These are phyloP conservation scores for Trachelus troglodyta DNA, from an alignment of 2,888 invertebrate genomes.

Conservation along the genomic window DNA sequence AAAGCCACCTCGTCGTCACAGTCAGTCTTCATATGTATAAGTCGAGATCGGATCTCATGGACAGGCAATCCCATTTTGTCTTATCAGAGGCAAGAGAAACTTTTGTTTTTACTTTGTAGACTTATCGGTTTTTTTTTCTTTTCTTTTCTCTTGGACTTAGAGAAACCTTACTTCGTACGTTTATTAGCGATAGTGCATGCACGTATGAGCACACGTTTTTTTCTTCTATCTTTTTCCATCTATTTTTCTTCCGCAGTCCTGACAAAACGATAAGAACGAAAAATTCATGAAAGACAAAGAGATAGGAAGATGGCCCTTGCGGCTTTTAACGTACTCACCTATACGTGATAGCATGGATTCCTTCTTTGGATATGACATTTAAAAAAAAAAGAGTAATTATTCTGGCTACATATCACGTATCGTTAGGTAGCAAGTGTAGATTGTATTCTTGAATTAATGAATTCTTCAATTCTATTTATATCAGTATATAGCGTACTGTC, in stretches of 20 bases:
- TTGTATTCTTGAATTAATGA: neutral
- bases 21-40: neutral
- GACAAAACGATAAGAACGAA: neutral
- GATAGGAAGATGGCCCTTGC: neutral
- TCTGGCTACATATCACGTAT: neutral
- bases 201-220: slow-evolving; percentile 6
- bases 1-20: neutral
- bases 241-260: neutral
- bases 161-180: neutral
- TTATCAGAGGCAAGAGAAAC: neutral
- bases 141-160: neutral
- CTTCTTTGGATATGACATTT: neutral
- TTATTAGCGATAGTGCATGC: slow-evolving; percentile 20
- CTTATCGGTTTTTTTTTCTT: neutral
- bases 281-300: neutral
- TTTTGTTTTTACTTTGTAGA: neutral
- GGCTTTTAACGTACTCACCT: neutral
- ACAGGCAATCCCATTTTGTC: neutral
- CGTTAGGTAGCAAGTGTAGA: neutral
- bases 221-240: neutral
- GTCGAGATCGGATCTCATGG: neutral
- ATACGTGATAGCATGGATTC: neutral
- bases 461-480: slow-evolving; percentile 2
- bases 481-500: neutral
- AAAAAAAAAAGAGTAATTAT: neutral